Evolutionary conservation across 2,113 vertebrate species (phyloP), one percentile per base, ranked within the genome.

Genomic region (Oreochromis tanganicae): DNA sequence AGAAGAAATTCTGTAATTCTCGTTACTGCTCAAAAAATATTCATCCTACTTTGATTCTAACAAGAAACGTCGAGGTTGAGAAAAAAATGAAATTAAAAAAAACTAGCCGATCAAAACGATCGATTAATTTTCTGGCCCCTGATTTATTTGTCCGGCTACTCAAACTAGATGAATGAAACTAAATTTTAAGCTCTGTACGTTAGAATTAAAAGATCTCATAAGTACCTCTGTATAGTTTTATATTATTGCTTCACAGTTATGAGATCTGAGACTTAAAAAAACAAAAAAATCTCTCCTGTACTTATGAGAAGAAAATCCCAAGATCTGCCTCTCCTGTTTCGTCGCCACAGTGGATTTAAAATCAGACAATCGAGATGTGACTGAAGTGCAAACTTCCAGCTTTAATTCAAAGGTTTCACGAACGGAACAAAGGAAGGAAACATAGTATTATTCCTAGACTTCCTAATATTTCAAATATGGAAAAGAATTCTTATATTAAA

Each of bases 391-490:
- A 41, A 43, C n/a, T 9, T 71, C 43, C 21, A 46, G 38, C 13
- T 46, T 73, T 73, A 46, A 73, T 46, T 46, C 68, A 73, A 46
- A 46, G 68, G 13, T 27, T 27, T 46, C 38, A 43, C 0, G 7
- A 43, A 43, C 0, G 12, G n/a, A 71, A 24, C 36, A 24, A 71
- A 24, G 38, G n/a, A 43, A 27, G 5, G 38, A 0, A 71, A 1
- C 66, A 2, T 2, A 1, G 66, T 19, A 66, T 66, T 8, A 66
- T 66, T 5, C 6, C 6, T 21, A 8, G 6, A 38, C 4, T 0
- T 66, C 61, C 61, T 66, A n/a, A 38, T 66, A 38, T 66, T 63
- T 3, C 8, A 19, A 61, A 61, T 61, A 61, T 34, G 16, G 17
- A 61, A 34, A 63, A 34, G 5, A 63, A 34, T 19, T 32, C 29